Evolutionary conservation across 2,113 vertebrate genomes (phyloP).

Genomic region (Bungarus multicinctus): DNA sequence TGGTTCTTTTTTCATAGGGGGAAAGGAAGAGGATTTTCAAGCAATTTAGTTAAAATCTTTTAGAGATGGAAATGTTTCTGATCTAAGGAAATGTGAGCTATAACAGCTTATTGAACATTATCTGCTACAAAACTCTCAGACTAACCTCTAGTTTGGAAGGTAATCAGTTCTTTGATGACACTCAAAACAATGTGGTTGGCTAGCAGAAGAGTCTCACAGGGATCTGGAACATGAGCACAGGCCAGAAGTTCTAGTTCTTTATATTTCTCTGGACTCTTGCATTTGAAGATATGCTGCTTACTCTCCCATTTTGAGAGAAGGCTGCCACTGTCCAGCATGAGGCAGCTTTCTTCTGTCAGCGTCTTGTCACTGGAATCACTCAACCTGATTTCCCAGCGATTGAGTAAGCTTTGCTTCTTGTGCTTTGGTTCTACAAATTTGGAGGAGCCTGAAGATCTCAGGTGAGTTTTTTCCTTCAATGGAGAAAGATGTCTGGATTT

Average conservation of each 20-base stretch:
- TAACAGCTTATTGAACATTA: neutral
- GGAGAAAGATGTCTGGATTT: neutral
- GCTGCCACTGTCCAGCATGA: neutral
- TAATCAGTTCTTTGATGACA: slow-evolving; percentile 19
- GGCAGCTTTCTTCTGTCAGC: neutral
- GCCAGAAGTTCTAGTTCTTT: slow-evolving; percentile 3
- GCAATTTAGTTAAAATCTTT: neutral
- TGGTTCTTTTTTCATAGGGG: neutral
- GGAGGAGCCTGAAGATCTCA: neutral
- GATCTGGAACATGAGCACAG: neutral
- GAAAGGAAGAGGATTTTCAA: neutral
- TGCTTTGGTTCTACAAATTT: neutral
- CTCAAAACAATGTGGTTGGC: slow-evolving; percentile 22
- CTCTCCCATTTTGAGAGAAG: slow-evolving; percentile 26
- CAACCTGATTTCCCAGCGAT: neutral
- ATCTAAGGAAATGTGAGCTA: neutral
- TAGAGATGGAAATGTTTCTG: neutral
- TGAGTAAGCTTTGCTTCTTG: neutral
- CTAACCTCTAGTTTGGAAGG: slow-evolving; percentile 1
- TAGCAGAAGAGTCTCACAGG: neutral
- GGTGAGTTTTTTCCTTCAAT: neutral
- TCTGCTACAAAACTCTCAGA: neutral
- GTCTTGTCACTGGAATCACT: neutral
- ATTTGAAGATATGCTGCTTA: neutral
- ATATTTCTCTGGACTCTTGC: neutral